Conservation (phyloP, 2,113 vertebrate species). For the Leptosomus discolor region DNA sequence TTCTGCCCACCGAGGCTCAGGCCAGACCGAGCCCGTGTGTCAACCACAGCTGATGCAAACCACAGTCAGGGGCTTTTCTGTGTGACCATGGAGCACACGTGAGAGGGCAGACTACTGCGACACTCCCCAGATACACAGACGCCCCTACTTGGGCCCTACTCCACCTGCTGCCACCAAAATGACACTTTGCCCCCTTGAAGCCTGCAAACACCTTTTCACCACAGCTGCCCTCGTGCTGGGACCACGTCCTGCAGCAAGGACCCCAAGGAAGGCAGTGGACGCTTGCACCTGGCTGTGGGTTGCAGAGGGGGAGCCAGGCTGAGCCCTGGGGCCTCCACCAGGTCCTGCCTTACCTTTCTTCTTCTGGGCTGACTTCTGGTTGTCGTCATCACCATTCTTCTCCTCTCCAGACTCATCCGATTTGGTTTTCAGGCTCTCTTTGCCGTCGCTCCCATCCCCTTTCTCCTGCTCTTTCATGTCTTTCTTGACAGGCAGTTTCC, state of each 20-base stretch:
- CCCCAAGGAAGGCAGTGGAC: neutral
- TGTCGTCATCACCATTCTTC: constrained; percentile 92
- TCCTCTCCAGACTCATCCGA: constrained; percentile 96
- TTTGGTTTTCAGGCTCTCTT: constrained; percentile 93
- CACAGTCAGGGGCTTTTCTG: neutral
- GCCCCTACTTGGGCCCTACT: neutral
- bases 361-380: constrained; percentile 89
- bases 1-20: neutral
- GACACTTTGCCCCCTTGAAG: neutral
- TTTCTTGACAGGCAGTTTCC: constrained; percentile 83
- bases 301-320: fast-evolving
- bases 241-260: neutral
- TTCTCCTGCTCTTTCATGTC: constrained; percentile 92
- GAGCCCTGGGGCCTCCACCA: neutral
- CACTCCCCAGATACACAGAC: neutral
- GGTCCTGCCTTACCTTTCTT: constrained; percentile 84
- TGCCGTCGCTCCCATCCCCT: constrained; percentile 86
- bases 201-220: neutral
- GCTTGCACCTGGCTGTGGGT: neutral
- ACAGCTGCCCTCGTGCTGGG: neutral
- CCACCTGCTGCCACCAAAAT: neutral
- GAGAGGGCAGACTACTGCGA: neutral
- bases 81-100: fast-evolving
- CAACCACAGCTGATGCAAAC: neutral
- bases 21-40: fast-evolving